Evolutionary conservation across 2,888 invertebrate genomes (phyloP).

Genomic region (Cantharis flavilabris): DNA sequence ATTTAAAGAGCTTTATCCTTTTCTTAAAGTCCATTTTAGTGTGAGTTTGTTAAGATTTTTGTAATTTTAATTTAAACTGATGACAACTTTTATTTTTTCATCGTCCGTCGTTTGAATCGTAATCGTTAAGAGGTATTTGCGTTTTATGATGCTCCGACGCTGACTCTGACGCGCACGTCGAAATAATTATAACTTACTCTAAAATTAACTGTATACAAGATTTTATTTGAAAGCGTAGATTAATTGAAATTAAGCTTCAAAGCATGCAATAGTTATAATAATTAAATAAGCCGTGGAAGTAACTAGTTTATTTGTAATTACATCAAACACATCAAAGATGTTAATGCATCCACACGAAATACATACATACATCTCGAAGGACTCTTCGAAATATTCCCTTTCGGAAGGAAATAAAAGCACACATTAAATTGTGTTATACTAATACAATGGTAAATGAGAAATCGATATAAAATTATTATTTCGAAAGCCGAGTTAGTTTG

Average conservation of each 20-base stretch:
- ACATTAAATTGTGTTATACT: not conserved
- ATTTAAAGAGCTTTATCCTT: slow-evolving; percentile 6
- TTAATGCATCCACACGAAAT: not conserved
- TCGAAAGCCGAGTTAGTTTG: not conserved
- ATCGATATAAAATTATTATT: not conserved
- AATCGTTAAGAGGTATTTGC: not conserved
- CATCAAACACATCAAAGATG: not conserved
- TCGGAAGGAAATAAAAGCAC: not conserved
- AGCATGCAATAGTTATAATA: not conserved
- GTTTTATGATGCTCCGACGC: not conserved
- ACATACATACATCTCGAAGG: not conserved
- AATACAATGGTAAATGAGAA: not conserved
- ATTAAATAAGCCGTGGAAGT: not conserved
- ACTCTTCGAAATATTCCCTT: not conserved
- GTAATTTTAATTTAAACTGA: not conserved
- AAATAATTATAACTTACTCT: too few relatives aligned
- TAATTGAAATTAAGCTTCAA: not conserved
- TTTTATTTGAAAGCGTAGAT: too few relatives aligned
- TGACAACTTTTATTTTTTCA: not conserved
- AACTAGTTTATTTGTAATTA: not conserved
- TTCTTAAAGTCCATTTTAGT: slow-evolving; percentile 11
- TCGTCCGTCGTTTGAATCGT: not conserved
- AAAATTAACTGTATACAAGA: too few relatives aligned
- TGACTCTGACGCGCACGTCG: not conserved
- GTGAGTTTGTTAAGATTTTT: not conserved